Base-by-base conservation (phyloP, 2,797 vertebrate species). In the Oceanodroma leucorhoa region DNA sequence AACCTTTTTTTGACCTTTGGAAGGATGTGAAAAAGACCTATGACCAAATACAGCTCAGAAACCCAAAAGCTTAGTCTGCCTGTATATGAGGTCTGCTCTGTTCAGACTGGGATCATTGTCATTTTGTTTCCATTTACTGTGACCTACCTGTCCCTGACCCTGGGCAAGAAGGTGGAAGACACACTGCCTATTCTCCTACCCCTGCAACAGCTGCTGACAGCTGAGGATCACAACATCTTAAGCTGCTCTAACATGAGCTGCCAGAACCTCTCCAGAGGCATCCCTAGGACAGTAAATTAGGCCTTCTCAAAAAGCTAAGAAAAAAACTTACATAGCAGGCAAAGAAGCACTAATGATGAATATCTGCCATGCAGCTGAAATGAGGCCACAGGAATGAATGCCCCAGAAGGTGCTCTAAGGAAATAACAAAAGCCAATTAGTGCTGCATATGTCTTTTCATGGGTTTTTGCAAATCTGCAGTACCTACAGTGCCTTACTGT, bases 361-460 rank as follows among this genome's bases (percentile, higher is more conserved):
- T 82, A 79, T 20, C 66, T 72, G 83, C 50, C 78, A 90, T 21
- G 70, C 27, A 79, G 64, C 62, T 75, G 54, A 95, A 95, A 87
- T 89, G 38, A 91, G 66, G 51, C 38, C 78, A 69, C 24, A 40
- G 21, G 9, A 95, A 72, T 76, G 24, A 91, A 77, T 43, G 46
- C 19, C 76, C n/a, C 57, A 62, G 67, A 94, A 90, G 46, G n/a
- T 85, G 46, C 22, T 86, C 64, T 58, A 58, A 84, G 51, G 65
- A 93, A 95, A 82, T 82, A 82, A 87, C 38, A 94, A 72, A 90
- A 89, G 62, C 61, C 70, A 92, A 51, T 95, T 86, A 92, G 58
- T 23, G 24, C n/a, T 86, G 67, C 24, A 22, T n/a, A 45, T 51
- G 36, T 65, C 71, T 89, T 89, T 85, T 58, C 51, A 48, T 12